phyloP scores from a whole-genome alignment of 2,888 invertebrate species.

The Branchinecta sandiegonensis region DNA sequence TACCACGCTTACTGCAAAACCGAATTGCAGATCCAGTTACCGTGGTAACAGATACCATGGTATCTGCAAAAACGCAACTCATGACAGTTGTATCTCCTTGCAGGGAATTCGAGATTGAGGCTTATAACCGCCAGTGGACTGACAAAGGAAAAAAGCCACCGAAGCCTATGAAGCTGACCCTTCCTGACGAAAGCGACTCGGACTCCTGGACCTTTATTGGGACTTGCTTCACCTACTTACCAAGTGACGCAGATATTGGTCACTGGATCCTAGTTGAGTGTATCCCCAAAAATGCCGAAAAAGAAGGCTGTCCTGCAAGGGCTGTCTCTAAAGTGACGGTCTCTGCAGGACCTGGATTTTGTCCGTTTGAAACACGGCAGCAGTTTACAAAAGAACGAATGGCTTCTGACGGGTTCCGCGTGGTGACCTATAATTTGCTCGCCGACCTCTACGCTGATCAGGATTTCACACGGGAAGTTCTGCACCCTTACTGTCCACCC shows the following conservation, averaged over 20 bases:
- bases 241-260: slow-evolving; percentile 48
- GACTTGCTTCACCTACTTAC: slow-evolving; percentile 45
- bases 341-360: slow-evolving; percentile 56
- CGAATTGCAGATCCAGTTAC: too few relatives aligned
- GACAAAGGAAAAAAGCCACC: slow-evolving; percentile 13
- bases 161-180: slow-evolving; percentile 28
- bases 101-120: not conserved
- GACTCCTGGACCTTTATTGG: slow-evolving; percentile 45
- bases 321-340: slow-evolving; percentile 44
- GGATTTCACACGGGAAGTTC: slow-evolving; percentile 50
- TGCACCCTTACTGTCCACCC: slow-evolving; percentile 71
- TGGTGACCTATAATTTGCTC: slow-evolving; percentile 75
- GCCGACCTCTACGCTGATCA: slow-evolving; percentile 83
- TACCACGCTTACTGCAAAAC: too few relatives aligned
- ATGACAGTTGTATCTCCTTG: not conserved
- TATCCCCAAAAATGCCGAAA: slow-evolving; percentile 40
- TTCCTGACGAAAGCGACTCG: slow-evolving; percentile 30
- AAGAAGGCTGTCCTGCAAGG: slow-evolving; percentile 47
- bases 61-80: too few relatives aligned
- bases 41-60: too few relatives aligned
- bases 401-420: slow-evolving; percentile 44
- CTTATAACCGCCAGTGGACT: slow-evolving; percentile 16
- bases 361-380: slow-evolving; percentile 69
- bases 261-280: slow-evolving; percentile 48
- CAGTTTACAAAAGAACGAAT: slow-evolving; percentile 47